phyloP scores from a whole-genome alignment of 1,140 invertebrate genomes.

The Caenorhabditis latens region DNA sequence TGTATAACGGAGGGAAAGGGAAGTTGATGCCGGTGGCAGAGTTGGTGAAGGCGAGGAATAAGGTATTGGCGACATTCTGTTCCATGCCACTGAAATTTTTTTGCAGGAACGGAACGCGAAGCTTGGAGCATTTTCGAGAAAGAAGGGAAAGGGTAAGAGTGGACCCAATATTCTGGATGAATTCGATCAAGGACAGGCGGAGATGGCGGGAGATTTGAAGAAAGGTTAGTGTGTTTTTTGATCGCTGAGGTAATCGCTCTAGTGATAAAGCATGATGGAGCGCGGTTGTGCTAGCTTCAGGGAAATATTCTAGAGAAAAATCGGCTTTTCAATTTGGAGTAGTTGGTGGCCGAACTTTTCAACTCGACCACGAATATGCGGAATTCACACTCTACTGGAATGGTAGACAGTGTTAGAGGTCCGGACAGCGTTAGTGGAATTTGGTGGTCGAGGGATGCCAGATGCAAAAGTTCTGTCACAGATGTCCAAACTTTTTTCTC shows the following conservation, averaged over 20 bases:
- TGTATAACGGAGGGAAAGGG: slow-evolving; percentile 66
- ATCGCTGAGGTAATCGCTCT: background rate
- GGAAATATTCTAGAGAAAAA: too few relatives aligned
- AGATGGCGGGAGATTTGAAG: slow-evolving; percentile 64
- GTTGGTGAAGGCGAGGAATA: slow-evolving; percentile 63
- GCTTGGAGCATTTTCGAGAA: slow-evolving; percentile 62
- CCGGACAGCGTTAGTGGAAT: too few relatives aligned
- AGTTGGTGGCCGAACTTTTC: too few relatives aligned
- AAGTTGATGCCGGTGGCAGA: slow-evolving; percentile 64
- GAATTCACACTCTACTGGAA: too few relatives aligned
- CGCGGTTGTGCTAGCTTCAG: too few relatives aligned
- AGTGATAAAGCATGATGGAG: background rate
- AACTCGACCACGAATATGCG: too few relatives aligned
- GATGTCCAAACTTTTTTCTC: too few relatives aligned
- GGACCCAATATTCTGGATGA: slow-evolving; percentile 67
- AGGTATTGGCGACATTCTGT: background rate
- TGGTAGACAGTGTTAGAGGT: too few relatives aligned
- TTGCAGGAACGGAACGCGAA: slow-evolving; percentile 65
- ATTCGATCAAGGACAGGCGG: slow-evolving; percentile 64
- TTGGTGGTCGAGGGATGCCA: too few relatives aligned
- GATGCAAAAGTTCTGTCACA: too few relatives aligned
- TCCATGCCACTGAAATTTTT: background rate
- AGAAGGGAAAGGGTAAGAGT: slow-evolving; percentile 68
- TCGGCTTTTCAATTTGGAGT: too few relatives aligned
- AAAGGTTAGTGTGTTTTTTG: too few relatives aligned